Evolutionary conservation across 2,113 vertebrate species (phyloP).

Genomic region (Boleophthalmus pectinirostris): DNA sequence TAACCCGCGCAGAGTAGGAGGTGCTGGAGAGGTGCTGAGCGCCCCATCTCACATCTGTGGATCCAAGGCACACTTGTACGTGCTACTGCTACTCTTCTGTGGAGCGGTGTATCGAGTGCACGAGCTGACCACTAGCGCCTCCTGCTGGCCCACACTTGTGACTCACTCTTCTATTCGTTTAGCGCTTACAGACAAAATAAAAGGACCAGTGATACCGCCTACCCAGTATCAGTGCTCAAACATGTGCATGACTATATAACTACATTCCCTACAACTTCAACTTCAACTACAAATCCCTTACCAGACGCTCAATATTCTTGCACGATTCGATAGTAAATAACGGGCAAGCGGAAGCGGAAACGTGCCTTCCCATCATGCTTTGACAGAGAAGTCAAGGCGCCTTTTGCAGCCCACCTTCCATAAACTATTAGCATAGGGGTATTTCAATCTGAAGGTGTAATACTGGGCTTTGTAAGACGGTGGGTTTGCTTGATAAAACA

Average conservation of each 20-base stretch:
- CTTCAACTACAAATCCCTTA: no score
- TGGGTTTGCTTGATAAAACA: neutral
- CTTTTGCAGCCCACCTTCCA: conserved; percentile 34
- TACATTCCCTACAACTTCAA: no score
- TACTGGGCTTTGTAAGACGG: neutral
- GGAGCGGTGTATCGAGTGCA: neutral
- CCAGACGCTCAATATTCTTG: neutral
- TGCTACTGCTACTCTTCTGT: neutral
- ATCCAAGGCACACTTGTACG: conserved; percentile 6
- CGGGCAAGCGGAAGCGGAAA: neutral
- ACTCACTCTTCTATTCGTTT: neutral
- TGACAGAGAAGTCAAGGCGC: conserved; percentile 51
- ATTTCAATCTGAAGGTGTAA: neutral
- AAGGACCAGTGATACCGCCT: neutral
- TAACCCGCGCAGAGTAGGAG: neutral
- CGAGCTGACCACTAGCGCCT: neutral
- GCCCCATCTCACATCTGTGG: neutral
- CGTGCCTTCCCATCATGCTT: conserved; percentile 66
- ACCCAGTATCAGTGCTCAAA: neutral
- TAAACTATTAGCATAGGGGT: neutral
- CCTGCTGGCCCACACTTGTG: neutral
- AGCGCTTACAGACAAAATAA: neutral
- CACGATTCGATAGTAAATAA: neutral
- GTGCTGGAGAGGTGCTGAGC: neutral
- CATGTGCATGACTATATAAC: neutral